Evolutionary conservation across 2,888 invertebrate species (phyloP).

Genomic region (Penaeus monodon): DNA sequence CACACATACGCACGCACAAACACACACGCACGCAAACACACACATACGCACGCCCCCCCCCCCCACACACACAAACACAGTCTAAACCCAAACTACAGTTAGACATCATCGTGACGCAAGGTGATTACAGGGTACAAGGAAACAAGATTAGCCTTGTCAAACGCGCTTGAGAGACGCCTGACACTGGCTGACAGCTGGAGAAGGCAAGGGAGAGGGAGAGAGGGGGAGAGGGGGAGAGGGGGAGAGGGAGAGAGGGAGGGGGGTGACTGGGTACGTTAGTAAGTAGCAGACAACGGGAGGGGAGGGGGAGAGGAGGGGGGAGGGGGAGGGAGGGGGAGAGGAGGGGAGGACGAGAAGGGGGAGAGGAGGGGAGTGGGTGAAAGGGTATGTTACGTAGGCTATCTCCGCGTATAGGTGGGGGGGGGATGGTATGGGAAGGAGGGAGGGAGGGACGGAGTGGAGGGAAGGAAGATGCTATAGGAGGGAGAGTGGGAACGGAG

Average conservation of each 20-base stretch:
- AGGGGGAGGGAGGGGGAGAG: neutral
- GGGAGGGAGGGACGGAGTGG: neutral
- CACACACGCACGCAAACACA: too few relatives aligned
- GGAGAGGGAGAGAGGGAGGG: neutral
- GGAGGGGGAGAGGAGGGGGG: neutral
- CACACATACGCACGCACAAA: too few relatives aligned
- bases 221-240: neutral
- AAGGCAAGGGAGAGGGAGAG: neutral
- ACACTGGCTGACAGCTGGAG: neutral
- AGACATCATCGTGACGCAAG: too few relatives aligned
- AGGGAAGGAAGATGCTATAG: neutral
- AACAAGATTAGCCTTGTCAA: too few relatives aligned
- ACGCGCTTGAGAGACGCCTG: too few relatives aligned
- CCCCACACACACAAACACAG: too few relatives aligned
- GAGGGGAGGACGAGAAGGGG: too few relatives aligned
- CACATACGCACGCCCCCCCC: too few relatives aligned
- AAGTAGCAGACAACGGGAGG: neutral
- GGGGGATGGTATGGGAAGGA: neutral
- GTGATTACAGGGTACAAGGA: too few relatives aligned
- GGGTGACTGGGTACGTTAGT: neutral
- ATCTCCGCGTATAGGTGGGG: slow-evolving; percentile 1
- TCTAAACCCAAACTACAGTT: too few relatives aligned
- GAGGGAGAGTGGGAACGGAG: neutral
- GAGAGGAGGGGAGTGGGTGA: neutral
- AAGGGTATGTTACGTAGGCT: too few relatives aligned